A percentile compares a stretch with the other conserved stretches of the same genome.
Evolutionary conservation across 2,888 invertebrate species (phyloP).

Genomic region (Hoplodrina blanda): DNA sequence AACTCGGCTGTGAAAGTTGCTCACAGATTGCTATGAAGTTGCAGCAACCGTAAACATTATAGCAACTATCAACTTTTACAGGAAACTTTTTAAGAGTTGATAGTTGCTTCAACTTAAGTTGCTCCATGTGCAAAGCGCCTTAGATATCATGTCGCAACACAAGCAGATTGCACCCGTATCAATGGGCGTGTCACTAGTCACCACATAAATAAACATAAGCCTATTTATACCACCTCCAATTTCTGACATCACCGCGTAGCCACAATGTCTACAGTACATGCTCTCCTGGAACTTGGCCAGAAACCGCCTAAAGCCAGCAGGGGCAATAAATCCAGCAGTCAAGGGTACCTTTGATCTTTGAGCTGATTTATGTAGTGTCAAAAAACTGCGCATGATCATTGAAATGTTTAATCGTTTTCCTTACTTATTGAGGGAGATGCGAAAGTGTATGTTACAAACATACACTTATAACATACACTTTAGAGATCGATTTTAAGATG

Average conservation of each 20-base stretch:
- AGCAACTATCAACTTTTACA: too few species aligned
- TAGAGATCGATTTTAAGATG: background rate
- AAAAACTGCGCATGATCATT: conserved; percentile 48
- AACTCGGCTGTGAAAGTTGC: too few species aligned
- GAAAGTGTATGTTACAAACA: background rate
- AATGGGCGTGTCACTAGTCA: background rate
- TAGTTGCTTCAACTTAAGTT: too few species aligned
- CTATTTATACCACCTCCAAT: conserved; percentile 18
- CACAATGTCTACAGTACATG: conserved; percentile 54
- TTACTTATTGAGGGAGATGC: conserved; percentile 4
- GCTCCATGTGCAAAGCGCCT: too few species aligned
- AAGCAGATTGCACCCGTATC: background rate
- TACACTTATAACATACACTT: background rate
- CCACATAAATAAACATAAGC: background rate
- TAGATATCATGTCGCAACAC: background rate
- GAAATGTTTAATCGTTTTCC: conserved; percentile 36
- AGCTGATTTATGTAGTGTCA: conserved; percentile 58
- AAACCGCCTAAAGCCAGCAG: conserved; percentile 36
- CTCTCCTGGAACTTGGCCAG: conserved; percentile 55
- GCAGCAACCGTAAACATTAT: too few species aligned
- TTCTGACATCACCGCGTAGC: conserved; percentile 44
- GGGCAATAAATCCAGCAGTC: conserved; percentile 52
- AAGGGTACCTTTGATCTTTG: conserved; percentile 65
- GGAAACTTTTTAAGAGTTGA: too few species aligned
- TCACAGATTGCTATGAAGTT: too few species aligned